Evolutionary conservation across 2,888 invertebrate species (phyloP).

Genomic region (Chromoteleia sp.): DNA sequence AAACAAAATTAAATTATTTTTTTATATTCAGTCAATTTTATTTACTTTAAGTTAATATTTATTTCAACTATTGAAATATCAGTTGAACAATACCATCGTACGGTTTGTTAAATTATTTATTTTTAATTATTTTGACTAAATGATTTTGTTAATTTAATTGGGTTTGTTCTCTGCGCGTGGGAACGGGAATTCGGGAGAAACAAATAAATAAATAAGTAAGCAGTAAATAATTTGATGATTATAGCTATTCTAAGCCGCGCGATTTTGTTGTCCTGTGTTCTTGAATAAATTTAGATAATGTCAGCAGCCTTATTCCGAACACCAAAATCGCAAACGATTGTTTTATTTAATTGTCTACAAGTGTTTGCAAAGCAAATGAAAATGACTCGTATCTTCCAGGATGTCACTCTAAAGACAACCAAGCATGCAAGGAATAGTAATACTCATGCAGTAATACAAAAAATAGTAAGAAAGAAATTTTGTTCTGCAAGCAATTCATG

Average conservation of each 20-base stretch:
- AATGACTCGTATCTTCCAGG: constrained; percentile 33
- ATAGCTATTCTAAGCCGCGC: not conserved
- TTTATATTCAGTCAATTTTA: no score
- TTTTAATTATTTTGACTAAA: not conserved
- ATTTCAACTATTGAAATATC: no score
- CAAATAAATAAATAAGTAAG: constrained; percentile 4
- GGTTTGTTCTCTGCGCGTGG: not conserved
- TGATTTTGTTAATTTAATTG: not conserved
- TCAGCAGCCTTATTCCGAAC: not conserved
- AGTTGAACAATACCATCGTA: no score
- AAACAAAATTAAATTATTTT: constrained; percentile 1
- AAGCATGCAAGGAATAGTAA: constrained; percentile 39
- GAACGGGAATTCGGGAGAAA: not conserved
- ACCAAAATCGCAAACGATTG: no score
- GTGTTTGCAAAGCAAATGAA: constrained; percentile 30
- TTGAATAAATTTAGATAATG: not conserved
- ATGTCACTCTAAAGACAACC: constrained; percentile 40
- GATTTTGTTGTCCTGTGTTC: not conserved
- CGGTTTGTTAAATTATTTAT: no score
- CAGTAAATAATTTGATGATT: constrained; percentile 5
- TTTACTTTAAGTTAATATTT: no score
- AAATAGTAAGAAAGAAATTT: not conserved
- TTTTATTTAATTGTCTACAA: not conserved
- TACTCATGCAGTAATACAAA: constrained; percentile 28
- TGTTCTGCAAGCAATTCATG: constrained; percentile 17